Evolutionary conservation across 2,888 invertebrate genomes (phyloP), one percentile per base, ranked within the genome.

Genomic region (Megastigmus dorsalis): DNA sequence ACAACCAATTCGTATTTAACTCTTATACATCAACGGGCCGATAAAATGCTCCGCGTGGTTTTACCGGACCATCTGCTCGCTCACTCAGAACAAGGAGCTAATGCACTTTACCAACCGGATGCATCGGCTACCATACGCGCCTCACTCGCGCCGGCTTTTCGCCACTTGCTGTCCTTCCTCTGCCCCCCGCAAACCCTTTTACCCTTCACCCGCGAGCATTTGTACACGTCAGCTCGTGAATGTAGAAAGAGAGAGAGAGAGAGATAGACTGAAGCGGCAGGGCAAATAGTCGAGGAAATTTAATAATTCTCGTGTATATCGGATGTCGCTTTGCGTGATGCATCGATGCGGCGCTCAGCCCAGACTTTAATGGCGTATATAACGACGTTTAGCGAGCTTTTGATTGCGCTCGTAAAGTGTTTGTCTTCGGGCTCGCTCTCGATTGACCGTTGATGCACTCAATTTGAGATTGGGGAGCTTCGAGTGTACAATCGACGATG

Each of bases 221-320:
- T 26, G 38, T 36, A 26, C 15, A 63, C 33, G n/a, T n/a, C 10
- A 50, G n/a, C 23, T 30, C n/a, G 18, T n/a, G n/a, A n/a, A n/a
- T n/a, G 26, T 50, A 41, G 18, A 33, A 33, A 10, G 28, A 43
- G 4, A 33, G 45, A 10, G 28, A 43, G 4, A 15, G 28, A 18
- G 10, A 30, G 36, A 26, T 26, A n/a, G 7, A 20, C 52, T 60
- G 54, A 54, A 66, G 62, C 38, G 73, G 48, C n/a, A 55, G 41
- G 57, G 48, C 23, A 65, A 65, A 57, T 48, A 54, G 48, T 10
- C n/a, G 23, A 28, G 43, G 52, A 65, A 74, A 74, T 74, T 74
- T 59, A 59, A 69, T 69, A 65, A 74, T 59, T 59, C n/a, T n/a
- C 45, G n/a, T 48, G 26, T 30, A 30, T 62, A 54, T 65, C 55